Evolutionary conservation across 1,140 invertebrate genomes (phyloP).

Genomic region (Lepidotrigona ventralis): DNA sequence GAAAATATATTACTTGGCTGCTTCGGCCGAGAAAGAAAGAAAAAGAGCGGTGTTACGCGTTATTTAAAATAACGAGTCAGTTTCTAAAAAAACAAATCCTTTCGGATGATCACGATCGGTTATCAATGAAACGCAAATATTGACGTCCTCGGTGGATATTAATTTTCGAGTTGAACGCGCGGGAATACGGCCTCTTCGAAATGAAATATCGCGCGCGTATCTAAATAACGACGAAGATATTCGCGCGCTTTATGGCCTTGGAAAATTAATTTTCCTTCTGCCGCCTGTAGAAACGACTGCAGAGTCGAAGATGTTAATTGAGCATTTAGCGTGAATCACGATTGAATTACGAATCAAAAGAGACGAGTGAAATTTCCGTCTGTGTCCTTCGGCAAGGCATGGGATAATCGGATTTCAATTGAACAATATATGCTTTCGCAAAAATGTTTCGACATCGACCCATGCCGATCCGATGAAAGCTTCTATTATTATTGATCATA

Average conservation of each 20-base stretch:
- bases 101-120: background rate
- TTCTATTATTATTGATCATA: background rate
- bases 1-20: background rate
- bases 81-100: too few species aligned
- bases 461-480: background rate
- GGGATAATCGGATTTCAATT: background rate
- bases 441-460: background rate
- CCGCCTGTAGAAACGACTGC: background rate
- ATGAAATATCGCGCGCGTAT: too few species aligned
- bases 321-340: slow-evolving; percentile 4
- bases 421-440: background rate
- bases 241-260: background rate
- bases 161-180: background rate
- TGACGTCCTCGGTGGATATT: background rate
- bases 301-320: slow-evolving; percentile 21
- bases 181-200: background rate
- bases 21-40: background rate
- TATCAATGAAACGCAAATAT: background rate
- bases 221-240: background rate
- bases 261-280: slow-evolving; percentile 9
- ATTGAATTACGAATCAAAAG: background rate
- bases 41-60: background rate
- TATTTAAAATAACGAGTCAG: background rate
- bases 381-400: background rate
- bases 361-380: background rate